Evolutionary conservation across 2,113 vertebrate species (phyloP).

Genomic region (Aspiorhynchus laticeps): DNA sequence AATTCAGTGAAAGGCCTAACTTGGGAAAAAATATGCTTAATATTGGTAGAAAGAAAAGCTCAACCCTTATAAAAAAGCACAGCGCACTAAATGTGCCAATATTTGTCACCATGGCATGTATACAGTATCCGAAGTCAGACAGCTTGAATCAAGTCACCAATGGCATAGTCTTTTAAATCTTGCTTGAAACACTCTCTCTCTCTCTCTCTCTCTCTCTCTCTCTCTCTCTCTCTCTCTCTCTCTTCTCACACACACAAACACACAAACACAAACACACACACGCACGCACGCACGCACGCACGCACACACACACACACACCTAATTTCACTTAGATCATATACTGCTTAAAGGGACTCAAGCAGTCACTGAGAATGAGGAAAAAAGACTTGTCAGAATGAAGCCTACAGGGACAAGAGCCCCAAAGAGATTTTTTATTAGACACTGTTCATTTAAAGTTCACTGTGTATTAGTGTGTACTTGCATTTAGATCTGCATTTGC

Average conservation of each 20-base stretch:
- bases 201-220: too few species aligned
- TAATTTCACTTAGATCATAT: not conserved
- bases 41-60: too few species aligned
- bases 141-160: not conserved
- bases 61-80: too few species aligned
- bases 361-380: slow-evolving; percentile 17
- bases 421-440: not conserved
- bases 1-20: not conserved
- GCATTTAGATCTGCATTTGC: not conserved
- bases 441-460: slow-evolving; percentile 56
- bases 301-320: not conserved
- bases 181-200: not conserved
- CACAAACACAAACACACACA: too few species aligned
- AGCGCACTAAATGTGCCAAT: not conserved
- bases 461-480: slow-evolving; percentile 5
- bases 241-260: too few species aligned
- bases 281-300: too few species aligned
- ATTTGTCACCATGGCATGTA: not conserved
- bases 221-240: too few species aligned
- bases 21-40: not conserved
- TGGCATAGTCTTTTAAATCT: not conserved
- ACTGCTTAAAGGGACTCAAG: slow-evolving; percentile 18
- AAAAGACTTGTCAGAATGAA: slow-evolving; percentile 18
- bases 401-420: not conserved
- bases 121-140: not conserved